Evolutionary conservation across 2,888 invertebrate genomes (phyloP).

Genomic region (Pachymerium ferrugineum): DNA sequence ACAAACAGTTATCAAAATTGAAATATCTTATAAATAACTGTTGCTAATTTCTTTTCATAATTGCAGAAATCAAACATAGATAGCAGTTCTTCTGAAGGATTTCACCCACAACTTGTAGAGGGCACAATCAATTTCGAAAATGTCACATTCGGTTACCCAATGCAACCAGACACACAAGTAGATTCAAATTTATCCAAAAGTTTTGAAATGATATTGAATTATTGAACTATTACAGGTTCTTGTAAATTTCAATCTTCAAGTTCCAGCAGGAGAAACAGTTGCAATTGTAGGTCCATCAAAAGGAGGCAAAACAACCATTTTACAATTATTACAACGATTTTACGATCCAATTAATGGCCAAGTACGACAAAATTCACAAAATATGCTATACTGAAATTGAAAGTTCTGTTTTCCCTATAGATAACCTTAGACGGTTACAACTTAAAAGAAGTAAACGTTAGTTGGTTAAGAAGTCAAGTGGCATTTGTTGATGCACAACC

Average conservation of each 20-base stretch:
- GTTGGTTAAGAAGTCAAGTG: constrained; percentile 49
- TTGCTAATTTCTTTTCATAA: not conserved
- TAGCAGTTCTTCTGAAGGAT: constrained; percentile 59
- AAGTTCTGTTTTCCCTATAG: constrained; percentile 35
- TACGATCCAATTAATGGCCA: constrained; percentile 59
- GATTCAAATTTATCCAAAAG: not conserved
- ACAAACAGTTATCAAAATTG: not conserved
- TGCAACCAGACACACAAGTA: constrained; percentile 59
- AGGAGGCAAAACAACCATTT: constrained; percentile 45
- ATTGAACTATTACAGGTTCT: constrained; percentile 49
- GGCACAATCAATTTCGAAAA: constrained; percentile 64
- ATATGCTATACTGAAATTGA: not conserved
- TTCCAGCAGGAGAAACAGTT: constrained; percentile 38
- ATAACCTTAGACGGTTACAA: constrained; percentile 50
- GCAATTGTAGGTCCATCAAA: constrained; percentile 43
- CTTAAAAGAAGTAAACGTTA: constrained; percentile 50
- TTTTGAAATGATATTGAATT: not conserved
- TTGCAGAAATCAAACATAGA: constrained; percentile 61
- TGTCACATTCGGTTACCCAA: constrained; percentile 70
- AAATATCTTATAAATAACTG: not conserved
- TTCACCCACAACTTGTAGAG: constrained; percentile 51
- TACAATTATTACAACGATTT: constrained; percentile 56
- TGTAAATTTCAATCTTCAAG: constrained; percentile 38
- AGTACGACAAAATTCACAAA: constrained; percentile 40
- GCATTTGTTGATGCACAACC: constrained; percentile 52